phyloP scores from a whole-genome alignment of 2,888 invertebrate species.

The Gymnoscelis rufifasciata region DNA sequence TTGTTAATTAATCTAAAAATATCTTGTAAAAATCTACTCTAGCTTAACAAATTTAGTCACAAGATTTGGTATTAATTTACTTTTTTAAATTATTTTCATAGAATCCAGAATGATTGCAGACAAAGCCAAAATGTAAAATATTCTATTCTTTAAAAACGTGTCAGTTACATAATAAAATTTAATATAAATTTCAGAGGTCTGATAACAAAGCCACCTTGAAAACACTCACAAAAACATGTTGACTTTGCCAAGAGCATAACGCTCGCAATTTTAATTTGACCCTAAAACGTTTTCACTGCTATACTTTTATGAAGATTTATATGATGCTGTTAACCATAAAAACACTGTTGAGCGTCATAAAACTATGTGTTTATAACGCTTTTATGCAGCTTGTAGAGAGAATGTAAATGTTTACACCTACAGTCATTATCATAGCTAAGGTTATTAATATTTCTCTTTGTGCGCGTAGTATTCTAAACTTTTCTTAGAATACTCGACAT shows the following conservation, averaged over 20 bases:
- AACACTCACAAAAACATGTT: neutral
- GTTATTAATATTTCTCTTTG: neutral
- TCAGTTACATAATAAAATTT: neutral
- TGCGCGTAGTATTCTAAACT: neutral
- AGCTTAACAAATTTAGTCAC: no score
- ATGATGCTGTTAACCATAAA: slow-evolving; percentile 9
- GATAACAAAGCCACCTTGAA: neutral
- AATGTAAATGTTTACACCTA: slow-evolving; percentile 3
- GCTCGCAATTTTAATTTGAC: slow-evolving; percentile 1
- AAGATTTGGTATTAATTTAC: no score
- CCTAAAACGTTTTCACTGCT: slow-evolving; percentile 1
- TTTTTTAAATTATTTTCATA: no score
- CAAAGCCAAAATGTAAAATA: no score
- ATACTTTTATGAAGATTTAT: slow-evolving; percentile 20
- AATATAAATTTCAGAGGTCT: neutral
- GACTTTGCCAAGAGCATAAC: neutral
- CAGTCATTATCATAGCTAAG: slow-evolving; percentile 1
- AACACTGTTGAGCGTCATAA: slow-evolving; percentile 4
- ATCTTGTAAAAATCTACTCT: no score
- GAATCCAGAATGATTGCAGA: no score
- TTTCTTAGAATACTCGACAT: no score
- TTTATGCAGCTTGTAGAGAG: slow-evolving; percentile 3
- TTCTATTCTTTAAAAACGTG: no score
- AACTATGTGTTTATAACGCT: slow-evolving; percentile 11
- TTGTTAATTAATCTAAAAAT: no score